Evolutionary conservation across 2,113 vertebrate genomes (phyloP), one percentile per base, ranked within the genome.

Genomic region (Rhinolophus ferrumequinum): DNA sequence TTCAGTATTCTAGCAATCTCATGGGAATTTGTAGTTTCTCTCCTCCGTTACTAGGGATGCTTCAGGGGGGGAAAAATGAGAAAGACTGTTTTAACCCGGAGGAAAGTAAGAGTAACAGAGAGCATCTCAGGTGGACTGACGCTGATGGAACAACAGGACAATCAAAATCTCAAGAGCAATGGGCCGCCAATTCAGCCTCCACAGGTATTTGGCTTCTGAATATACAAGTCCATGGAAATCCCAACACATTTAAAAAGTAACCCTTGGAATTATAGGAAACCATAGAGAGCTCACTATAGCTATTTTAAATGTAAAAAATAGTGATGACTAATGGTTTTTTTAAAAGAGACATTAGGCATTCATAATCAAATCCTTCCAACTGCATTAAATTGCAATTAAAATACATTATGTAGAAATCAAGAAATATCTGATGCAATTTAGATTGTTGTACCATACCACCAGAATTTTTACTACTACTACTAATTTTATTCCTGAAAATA

Each of bases 331-430:
- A 73, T 79, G 1, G 52, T 18, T 38, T 92, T 85, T 83, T 52
- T 11, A 30, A 64, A 87, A 70, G 10, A 64, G 56, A 92, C 47
- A 85, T 30, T 70, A 94, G 72, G 24, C 50, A 87, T 84, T 54
- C 58, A 47, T 90, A 86, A 54, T 22, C 38, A 94, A 94, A 70
- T 70, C 30, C 33, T 86, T 94, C 82, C 50, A 95, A 73, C 9
- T 30, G 18, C 16, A 84, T 72, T 97, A 88, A 92, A 81, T 11
- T 79, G 28, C 44, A 80, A 76, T 90, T 70, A 90, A 96, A 81
- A 72, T 54, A 33, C 7, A 88, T 84, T 75, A 69, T 47, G 28
- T 85, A 69, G 38, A 97, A 94, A 80, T 80, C 69, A 66, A 50
- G 64, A 96, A 85, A 81, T 52, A 90, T 8, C 58, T 79, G 30